Evolutionary conservation across 2,888 invertebrate genomes (phyloP).

Genomic region (Polietes domitor): DNA sequence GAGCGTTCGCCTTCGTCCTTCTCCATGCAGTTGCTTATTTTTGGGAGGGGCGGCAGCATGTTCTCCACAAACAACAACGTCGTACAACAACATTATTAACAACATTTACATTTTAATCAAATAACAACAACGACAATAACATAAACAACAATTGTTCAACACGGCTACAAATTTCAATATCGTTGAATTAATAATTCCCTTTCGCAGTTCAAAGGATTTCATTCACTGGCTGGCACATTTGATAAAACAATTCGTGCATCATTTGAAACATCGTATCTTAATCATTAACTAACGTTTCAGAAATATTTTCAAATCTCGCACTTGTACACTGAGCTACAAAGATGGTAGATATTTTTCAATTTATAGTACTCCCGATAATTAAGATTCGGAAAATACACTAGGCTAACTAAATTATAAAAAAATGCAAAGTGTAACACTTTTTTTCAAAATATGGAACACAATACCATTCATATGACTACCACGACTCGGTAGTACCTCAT

Average conservation of each 20-base stretch:
- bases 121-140: slow-evolving; percentile 23
- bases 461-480: too few species aligned
- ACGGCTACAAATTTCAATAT: background rate
- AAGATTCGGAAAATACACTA: too few species aligned
- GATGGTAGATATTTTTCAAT: too few species aligned
- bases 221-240: background rate
- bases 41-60: slow-evolving; percentile 9
- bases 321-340: too few species aligned
- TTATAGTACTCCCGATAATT: too few species aligned
- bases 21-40: slow-evolving; percentile 36
- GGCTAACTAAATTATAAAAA: too few species aligned
- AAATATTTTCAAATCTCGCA: too few species aligned
- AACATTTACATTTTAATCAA: slow-evolving; percentile 60
- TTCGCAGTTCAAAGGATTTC: background rate
- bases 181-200: background rate
- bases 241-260: background rate
- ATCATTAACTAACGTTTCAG: too few species aligned
- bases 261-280: background rate
- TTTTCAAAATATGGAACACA: too few species aligned
- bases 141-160: background rate
- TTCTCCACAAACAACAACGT: background rate
- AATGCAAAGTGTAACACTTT: too few species aligned
- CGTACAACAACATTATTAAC: slow-evolving; percentile 34
- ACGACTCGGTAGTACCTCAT: too few species aligned
- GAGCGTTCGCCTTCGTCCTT: slow-evolving; percentile 13